phyloP scores from a whole-genome alignment of 2,113 vertebrate species.

The Brachyhypopomus occidentalis region DNA sequence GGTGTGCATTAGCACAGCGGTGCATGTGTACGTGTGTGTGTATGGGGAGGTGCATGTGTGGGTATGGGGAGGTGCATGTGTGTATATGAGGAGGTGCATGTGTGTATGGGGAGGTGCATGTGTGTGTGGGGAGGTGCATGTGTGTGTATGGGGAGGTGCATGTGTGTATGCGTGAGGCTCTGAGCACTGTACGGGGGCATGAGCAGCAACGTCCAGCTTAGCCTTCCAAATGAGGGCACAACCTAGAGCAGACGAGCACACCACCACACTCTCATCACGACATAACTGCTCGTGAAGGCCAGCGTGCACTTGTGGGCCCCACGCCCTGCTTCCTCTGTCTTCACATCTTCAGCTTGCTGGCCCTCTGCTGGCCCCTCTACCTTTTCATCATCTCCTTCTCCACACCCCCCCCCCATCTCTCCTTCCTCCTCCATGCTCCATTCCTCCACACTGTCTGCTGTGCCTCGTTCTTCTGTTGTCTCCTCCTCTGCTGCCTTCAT shows the following conservation, averaged over 20 bases:
- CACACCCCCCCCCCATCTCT: not conserved
- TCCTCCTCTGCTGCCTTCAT: not conserved
- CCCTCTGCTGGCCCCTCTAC: not conserved
- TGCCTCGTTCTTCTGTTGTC: conserved; percentile 16
- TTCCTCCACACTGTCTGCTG: conserved; percentile 20
- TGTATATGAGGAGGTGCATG: not conserved
- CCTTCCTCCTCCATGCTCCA: conserved; percentile 29
- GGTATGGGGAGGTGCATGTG: not conserved
- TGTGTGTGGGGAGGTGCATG: not conserved
- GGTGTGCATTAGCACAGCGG: not conserved
- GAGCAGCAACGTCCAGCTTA: not conserved
- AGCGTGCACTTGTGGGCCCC: not conserved
- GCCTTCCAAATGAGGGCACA: not conserved
- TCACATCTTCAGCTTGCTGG: not conserved
- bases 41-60: not conserved
- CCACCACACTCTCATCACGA: conserved; percentile 16
- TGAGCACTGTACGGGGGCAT: not conserved
- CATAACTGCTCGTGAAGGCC: conserved; percentile 14
- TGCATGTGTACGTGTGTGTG: not conserved
- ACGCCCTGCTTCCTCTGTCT: not conserved
- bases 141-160: not conserved
- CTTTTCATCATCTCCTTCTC: conserved; percentile 11
- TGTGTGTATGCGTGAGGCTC: conserved; percentile 5
- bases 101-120: not conserved
- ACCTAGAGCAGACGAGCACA: not conserved